These are phyloP conservation scores for Syngnathus scovelli DNA, from an alignment of 2,113 vertebrate genomes.

Conservation along the genomic window DNA sequence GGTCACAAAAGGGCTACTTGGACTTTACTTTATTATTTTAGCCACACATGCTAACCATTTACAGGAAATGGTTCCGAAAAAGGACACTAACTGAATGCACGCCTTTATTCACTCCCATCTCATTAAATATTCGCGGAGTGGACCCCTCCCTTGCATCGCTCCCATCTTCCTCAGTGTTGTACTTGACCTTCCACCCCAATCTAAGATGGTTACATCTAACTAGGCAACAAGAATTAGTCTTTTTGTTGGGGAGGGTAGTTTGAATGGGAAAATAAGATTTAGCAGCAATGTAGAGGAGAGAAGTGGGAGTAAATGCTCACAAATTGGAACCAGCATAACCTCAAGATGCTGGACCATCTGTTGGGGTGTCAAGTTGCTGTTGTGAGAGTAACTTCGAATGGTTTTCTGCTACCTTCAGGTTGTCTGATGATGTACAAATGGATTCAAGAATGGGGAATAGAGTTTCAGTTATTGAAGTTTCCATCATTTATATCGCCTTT, in stretches of 20 bases:
- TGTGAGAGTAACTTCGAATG: conserved; percentile 13
- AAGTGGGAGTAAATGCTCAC: conserved; percentile 51
- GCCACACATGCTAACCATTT: too few relatives aligned
- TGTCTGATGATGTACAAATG: conserved; percentile 47
- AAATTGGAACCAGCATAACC: conserved; percentile 62
- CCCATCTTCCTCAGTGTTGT: too few relatives aligned
- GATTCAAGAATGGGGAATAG: conserved; percentile 43
- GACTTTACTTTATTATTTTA: too few relatives aligned
- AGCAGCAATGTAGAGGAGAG: conserved; percentile 6
- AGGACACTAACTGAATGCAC: too few relatives aligned
- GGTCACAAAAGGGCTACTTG: too few relatives aligned
- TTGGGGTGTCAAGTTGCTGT: conserved; percentile 60
- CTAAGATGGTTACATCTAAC: too few relatives aligned
- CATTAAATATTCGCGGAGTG: too few relatives aligned
- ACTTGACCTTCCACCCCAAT: too few relatives aligned
- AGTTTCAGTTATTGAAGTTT: not conserved
- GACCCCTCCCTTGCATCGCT: too few relatives aligned
- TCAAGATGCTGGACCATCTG: conserved; percentile 65
- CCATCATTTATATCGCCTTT: not conserved
- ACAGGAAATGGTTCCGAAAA: too few relatives aligned
- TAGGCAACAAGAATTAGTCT: too few relatives aligned
- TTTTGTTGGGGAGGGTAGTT: conserved; percentile 11
- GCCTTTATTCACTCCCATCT: too few relatives aligned
- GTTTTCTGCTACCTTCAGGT: conserved; percentile 40
- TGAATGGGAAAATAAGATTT: conserved; percentile 35